These are phyloP conservation scores for Coremacera marginata DNA, from an alignment of 2,888 invertebrate species.

Conservation along the genomic window DNA sequence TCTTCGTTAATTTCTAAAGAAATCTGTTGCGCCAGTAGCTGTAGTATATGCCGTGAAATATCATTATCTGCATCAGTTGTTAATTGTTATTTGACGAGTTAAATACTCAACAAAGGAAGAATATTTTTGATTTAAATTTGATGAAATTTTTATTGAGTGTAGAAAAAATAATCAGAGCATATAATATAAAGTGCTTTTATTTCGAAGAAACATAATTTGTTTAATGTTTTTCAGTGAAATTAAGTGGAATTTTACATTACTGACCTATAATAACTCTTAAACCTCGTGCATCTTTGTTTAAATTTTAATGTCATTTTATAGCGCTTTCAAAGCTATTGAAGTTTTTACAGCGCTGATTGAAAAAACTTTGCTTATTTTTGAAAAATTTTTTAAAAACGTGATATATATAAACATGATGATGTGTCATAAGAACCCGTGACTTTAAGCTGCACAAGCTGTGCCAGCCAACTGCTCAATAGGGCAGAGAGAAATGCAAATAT, in stretches of 20 bases:
- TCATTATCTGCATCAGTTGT: conserved; percentile 67
- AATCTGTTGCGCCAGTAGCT: conserved; percentile 52
- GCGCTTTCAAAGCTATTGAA: too few species aligned
- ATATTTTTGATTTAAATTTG: background rate
- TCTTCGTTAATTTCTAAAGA: conserved; percentile 45
- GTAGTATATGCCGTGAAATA: conserved; percentile 46
- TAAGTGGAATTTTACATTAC: background rate
- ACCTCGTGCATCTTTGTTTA: background rate
- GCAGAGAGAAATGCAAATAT: too few species aligned
- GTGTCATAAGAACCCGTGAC: too few species aligned
- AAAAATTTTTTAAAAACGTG: too few species aligned
- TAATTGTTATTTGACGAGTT: conserved; percentile 68
- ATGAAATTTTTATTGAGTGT: background rate
- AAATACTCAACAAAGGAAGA: conserved; percentile 49
- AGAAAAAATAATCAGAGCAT: background rate
- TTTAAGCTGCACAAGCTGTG: too few species aligned
- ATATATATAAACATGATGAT: too few species aligned
- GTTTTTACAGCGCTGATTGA: background rate
- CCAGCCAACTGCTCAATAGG: too few species aligned
- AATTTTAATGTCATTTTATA: background rate
- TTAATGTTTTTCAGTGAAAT: background rate
- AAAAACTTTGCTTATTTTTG: background rate
- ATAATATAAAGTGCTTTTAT: background rate
- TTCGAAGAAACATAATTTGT: background rate
- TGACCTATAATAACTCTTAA: background rate